Evolutionary conservation across 2,888 invertebrate genomes (phyloP).

Genomic region (Ochropacha duplaris): DNA sequence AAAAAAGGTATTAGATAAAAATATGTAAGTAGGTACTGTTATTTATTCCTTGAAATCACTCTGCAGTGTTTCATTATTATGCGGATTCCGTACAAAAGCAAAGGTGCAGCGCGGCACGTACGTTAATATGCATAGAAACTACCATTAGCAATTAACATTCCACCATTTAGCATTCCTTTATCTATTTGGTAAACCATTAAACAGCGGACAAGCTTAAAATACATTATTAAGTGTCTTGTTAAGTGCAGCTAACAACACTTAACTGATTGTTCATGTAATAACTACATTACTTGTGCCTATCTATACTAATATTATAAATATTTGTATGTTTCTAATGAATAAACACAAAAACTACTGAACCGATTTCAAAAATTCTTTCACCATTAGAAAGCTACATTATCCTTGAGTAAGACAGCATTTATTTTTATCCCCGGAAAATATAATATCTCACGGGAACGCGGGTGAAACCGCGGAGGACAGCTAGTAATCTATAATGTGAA

Average conservation of each 20-base stretch:
- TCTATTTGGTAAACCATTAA: constrained; percentile 1
- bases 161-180: not conserved
- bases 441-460: too few relatives aligned
- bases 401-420: too few relatives aligned
- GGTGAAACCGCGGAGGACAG: too few relatives aligned
- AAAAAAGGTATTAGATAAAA: not conserved
- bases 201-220: not conserved
- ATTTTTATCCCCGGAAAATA: too few relatives aligned
- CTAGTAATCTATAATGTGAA: too few relatives aligned
- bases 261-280: not conserved
- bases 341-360: too few relatives aligned
- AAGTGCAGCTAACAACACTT: not conserved
- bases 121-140: constrained; percentile 1
- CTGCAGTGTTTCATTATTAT: not conserved
- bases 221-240: not conserved
- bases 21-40: not conserved
- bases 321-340: too few relatives aligned
- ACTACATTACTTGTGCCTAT: not conserved
- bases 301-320: too few relatives aligned
- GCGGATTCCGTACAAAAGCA: not conserved
- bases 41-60: not conserved
- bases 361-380: too few relatives aligned
- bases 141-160: constrained; percentile 1
- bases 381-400: too few relatives aligned
- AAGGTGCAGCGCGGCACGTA: not conserved